Conservation (phyloP, 1,140 invertebrate species). For the Drosophila arawakana region DNA sequence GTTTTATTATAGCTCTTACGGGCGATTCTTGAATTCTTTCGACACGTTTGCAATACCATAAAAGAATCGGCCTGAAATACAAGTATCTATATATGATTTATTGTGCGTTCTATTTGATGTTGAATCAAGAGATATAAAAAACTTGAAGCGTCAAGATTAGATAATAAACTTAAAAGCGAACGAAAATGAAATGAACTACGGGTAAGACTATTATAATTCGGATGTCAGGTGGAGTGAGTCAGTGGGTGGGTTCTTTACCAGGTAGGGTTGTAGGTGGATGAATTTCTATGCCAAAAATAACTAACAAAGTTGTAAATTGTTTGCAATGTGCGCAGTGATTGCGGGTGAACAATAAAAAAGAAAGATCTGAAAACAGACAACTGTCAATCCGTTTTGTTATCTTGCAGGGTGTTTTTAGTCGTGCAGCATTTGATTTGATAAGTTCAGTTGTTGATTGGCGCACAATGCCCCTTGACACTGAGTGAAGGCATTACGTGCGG, state of each 20-base stretch:
- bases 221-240: conserved; percentile 35
- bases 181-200: conserved; percentile 14
- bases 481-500: conserved; percentile 38
- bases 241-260: conserved; percentile 17
- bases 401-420: conserved; percentile 8
- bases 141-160: conserved; percentile 50
- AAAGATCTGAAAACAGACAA: neutral
- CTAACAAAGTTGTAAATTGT: conserved; percentile 37
- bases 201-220: conserved; percentile 29
- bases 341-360: neutral
- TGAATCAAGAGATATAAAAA: conserved; percentile 55
- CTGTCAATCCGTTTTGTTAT: conserved; percentile 2
- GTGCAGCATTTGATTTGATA: neutral
- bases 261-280: neutral
- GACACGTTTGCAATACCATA: conserved; percentile 62
- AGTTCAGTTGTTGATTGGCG: neutral
- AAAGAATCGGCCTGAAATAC: conserved; percentile 48
- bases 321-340: conserved; percentile 15
- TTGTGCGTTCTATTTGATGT: conserved; percentile 66
- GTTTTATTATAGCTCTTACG: conserved; percentile 15
- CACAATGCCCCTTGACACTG: conserved; percentile 56
- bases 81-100: conserved; percentile 60
- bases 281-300: conserved; percentile 19
- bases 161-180: conserved; percentile 45
- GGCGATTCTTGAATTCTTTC: conserved; percentile 48